These are phyloP conservation scores for Lordiphosa stackelbergi DNA, from an alignment of 1,140 invertebrate species.

Conservation along the genomic window DNA sequence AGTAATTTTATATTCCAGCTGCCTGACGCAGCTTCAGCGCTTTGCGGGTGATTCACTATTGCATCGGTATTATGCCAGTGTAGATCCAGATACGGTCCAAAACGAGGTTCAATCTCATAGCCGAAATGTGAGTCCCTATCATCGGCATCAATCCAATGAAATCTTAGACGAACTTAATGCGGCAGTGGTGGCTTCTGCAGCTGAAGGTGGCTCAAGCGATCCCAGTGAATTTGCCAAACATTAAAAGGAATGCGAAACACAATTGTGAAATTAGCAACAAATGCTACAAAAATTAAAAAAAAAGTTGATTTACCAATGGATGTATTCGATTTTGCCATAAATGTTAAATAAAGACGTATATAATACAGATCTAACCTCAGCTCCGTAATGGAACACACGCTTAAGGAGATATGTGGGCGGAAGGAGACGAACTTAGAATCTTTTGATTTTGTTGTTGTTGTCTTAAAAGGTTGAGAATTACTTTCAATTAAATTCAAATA, in stretches of 20 bases:
- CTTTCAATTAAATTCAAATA: no score
- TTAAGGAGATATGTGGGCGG: no score
- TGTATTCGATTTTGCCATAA: not conserved
- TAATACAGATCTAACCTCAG: not conserved
- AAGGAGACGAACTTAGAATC: no score
- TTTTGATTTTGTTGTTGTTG: no score
- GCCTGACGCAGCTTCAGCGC: slow-evolving; percentile 77
- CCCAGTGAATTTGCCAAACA: slow-evolving; percentile 65
- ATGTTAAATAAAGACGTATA: not conserved
- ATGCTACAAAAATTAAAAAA: slow-evolving; percentile 65
- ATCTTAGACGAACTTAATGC: slow-evolving; percentile 59
- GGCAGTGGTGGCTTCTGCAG: slow-evolving; percentile 14
- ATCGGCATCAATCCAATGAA: slow-evolving; percentile 66
- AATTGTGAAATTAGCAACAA: slow-evolving; percentile 48
- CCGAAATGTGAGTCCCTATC: slow-evolving; percentile 30
- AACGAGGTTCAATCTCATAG: slow-evolving; percentile 14
- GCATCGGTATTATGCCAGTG: slow-evolving; percentile 35
- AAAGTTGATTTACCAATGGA: slow-evolving; percentile 17
- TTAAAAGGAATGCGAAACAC: slow-evolving; percentile 12
- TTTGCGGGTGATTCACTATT: slow-evolving; percentile 76
- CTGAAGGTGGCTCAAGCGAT: slow-evolving; percentile 28
- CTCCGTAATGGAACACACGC: no score
- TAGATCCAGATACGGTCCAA: slow-evolving; percentile 22
- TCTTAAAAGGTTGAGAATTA: no score
- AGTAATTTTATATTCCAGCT: slow-evolving; percentile 54